Base-by-base conservation (phyloP, 92 coral and sea anemone species). In the Epizoanthus ramosus region DNA sequence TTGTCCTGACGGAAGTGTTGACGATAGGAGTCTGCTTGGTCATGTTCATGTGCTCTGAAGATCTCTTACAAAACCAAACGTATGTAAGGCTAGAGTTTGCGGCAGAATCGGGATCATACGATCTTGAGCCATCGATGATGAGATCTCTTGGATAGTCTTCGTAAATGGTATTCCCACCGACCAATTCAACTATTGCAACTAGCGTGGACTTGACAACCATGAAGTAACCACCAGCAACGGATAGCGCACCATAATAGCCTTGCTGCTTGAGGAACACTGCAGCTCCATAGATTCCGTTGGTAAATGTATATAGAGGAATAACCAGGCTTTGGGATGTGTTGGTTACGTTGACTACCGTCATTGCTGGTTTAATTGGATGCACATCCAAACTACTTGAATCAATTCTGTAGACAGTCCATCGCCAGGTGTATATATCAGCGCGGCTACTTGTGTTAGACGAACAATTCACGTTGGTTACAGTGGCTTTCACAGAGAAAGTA, bases 1-100 rank as follows among this genome's bases (percentile, higher is more conserved):
- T 35, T 6, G 23, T 13, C 57, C 10, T 9, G 37, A 43, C 57
- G 8, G 31, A 12, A 25, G 47, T 45, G 28, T 63, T 63, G 17
- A 41, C 57, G 6, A 73, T 73, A 2, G 79, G 43, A 6, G 28
- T 15, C 7, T 73, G n/a, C 18, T 52, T 15, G 17, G 79, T 54
- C 21, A 53, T 56, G 23, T 53, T 56, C 19, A 73, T 6, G 15
- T 17, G n/a, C 57, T 73, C 79, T 56, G 79, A 73, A 52, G 24
- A 73, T 73, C 59, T 73, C 63, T 53, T 23, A 28, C 79, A 73
- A 73, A 73, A 73, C 79, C 79, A 73, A 22, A 73, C 15, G 16
- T 21, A 31, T 24, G 8, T 53, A 9, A 73, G 63, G 5, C 37
- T 7, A 8, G 24, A 50, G 7, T 15, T 56, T 24, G 22, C 79